Base-by-base conservation (phyloP, 2,113 vertebrate genomes). In the Rhineura floridana region DNA sequence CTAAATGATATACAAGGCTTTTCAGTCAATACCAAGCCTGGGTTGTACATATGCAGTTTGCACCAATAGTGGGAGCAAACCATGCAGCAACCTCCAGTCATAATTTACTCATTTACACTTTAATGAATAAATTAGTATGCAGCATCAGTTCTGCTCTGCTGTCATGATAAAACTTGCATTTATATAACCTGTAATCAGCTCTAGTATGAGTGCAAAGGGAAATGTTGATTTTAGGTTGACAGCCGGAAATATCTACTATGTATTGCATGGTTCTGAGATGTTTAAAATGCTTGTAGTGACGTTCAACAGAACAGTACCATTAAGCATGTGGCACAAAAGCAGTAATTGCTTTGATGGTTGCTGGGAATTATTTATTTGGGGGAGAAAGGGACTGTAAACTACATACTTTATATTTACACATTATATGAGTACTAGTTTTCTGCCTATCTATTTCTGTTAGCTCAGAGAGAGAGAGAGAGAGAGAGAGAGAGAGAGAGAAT, bases 111-210 rank as follows among this genome's bases (percentile, higher is more conserved):
- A 95, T 97, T 94, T 96, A 92, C 90, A 94, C 90, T 93, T 95
- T 95, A 97, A 97, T 96, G 95, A 96, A 95, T 95, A 95, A 95
- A 96, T 96, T 96, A 96, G 92, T 93, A 93, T 93, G 89, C 94
- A 87, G 55, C 83, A 92, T 91, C 92, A 84, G 84, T 91, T 95
- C 89, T 94, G 84, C 86, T 95, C 85, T 91, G 50, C 83, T 83
- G 81, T 92, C 91, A 91, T 88, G 93, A 93, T 81, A 93, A 95
- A 95, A 92, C 93, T 94, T 95, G 94, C 90, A 94, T 96, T 95
- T 96, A 88, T 93, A 93, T 94, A 95, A 94, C 70, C 84, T 91
- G 67, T 89, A 95, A 96, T 97, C 90, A 92, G 80, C 94, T 94
- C 94, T 90, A 93, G 59, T 88, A 23, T 44, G 72, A 81, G 83